A percentile compares a stretch with the other conserved stretches of the same genome.
These are phyloP conservation scores for Microctenopoma stevenorrisi DNA, from an alignment of 2,797 vertebrate genomes.

Conservation along the genomic window DNA sequence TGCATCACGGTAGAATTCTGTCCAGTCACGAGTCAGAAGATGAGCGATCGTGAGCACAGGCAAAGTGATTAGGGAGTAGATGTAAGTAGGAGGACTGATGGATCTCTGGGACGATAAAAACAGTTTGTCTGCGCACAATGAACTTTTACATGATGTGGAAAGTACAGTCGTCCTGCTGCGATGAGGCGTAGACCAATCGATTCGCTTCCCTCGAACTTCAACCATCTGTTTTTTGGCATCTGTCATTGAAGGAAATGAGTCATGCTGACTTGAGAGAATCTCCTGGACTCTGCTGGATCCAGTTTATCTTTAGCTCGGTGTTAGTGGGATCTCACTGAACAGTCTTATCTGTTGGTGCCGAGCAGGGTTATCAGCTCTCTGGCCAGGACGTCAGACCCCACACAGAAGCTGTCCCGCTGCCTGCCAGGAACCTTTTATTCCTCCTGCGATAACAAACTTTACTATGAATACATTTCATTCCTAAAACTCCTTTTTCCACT, in stretches of 20 bases:
- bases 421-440: constrained; percentile 8
- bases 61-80: background rate
- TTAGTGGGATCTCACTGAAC: constrained; percentile 67
- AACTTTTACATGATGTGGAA: constrained; percentile 7
- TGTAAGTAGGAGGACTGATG: background rate
- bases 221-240: constrained; percentile 54
- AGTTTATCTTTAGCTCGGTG: constrained; percentile 69
- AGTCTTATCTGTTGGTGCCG: constrained; percentile 72
- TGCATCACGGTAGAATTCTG: constrained; percentile 27
- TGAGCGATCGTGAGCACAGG: background rate
- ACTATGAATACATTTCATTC: constrained; percentile 10
- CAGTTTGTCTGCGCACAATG: background rate
- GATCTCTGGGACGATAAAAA: background rate
- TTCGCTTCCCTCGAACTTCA: constrained; percentile 32
- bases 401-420: constrained; percentile 46
- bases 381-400: constrained; percentile 65
- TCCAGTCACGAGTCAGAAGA: background rate
- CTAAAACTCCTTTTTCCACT: constrained; percentile 16
- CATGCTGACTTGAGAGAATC: constrained; percentile 35
- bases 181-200: constrained; percentile 12
- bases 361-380: constrained; percentile 70
- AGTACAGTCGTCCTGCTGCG: background rate
- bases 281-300: constrained; percentile 57
- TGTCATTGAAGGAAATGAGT: constrained; percentile 63
- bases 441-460: constrained; percentile 8